Evolutionary conservation across 2,797 vertebrate genomes (phyloP), one percentile per base, ranked within the genome.

Genomic region (Dermochelys coriacea): DNA sequence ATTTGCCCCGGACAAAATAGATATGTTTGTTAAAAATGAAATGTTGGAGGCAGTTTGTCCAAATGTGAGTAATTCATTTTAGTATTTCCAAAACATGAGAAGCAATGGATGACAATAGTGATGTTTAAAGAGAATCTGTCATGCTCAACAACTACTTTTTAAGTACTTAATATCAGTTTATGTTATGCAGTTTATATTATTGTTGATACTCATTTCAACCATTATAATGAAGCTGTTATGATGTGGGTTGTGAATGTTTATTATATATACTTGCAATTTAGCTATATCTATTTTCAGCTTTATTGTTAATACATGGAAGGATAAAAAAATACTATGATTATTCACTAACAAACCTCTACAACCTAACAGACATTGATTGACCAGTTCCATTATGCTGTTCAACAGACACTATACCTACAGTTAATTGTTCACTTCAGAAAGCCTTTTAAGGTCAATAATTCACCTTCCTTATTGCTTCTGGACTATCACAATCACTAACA

Each of bases 321-420:
- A 25, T 54, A 54, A 29, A 92, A 75, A 52, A 19, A 23, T 68
- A 37, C n/a, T 68, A 21, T 68, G 64, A 71, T 84, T 68, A 52
- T 89, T 95, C 84, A 80, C 89, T 87, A 94, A 87, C 27, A 88
- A 85, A 84, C 51, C 80, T 94, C 59, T 68, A 8, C 86, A 91
- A n/a, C 29, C 61, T 21, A 29, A 51, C 85, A 74, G 45, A 61
- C 93, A 90, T 75, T 92, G 84, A 51, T 47, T 80, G 41, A 47
- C 29, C 92, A 47, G 85, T 82, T 90, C 68, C 61, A 81, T 90
- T 81, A 49, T 77, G 64, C 75, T 87, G 88, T 75, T 93, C 23
- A 21, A 79, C 88, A 49, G 0, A 54, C 3, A 12, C 10, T 93
- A 23, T 23, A 12, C 21, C 19, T 41, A 41, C n/a, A 37, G 64